Conservation (phyloP, 2,888 invertebrate species). For the Allolobophora icterica region DNA sequence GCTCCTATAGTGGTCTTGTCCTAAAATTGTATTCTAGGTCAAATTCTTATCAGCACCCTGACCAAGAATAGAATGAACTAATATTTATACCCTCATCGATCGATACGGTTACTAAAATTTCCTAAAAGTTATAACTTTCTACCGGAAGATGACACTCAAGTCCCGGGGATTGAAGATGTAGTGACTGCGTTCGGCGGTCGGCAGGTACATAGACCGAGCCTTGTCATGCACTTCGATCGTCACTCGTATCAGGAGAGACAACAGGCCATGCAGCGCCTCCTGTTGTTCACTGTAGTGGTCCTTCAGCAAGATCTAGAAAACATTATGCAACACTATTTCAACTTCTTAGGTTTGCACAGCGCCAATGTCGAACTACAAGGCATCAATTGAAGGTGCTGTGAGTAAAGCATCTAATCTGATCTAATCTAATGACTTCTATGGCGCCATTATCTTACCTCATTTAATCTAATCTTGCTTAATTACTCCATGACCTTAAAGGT, state of each 20-base stretch:
- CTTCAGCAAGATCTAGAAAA: neutral
- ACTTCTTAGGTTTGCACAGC: neutral
- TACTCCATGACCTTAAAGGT: no score
- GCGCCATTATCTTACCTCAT: no score
- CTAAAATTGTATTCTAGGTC: no score
- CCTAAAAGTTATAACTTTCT: neutral
- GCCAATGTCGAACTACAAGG: neutral
- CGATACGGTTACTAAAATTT: neutral
- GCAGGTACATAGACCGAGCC: slow-evolving; percentile 60
- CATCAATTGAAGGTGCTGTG: no score
- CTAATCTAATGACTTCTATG: no score
- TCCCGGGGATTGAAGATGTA: slow-evolving; percentile 63
- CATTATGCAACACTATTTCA: neutral
- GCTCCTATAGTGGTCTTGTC: no score
- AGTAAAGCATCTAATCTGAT: no score
- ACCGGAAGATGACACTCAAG: slow-evolving; percentile 62
- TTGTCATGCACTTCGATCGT: slow-evolving; percentile 62
- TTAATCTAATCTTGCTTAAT: no score
- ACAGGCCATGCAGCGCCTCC: slow-evolving; percentile 53
- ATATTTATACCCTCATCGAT: no score
- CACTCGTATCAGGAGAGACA: slow-evolving; percentile 58
- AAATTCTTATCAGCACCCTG: neutral
- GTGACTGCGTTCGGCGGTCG: slow-evolving; percentile 62
- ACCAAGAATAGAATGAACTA: neutral
- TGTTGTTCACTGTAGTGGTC: slow-evolving; percentile 50